Evolutionary conservation across 2,797 vertebrate species (phyloP).

Genomic region (Diceros bicornis): DNA sequence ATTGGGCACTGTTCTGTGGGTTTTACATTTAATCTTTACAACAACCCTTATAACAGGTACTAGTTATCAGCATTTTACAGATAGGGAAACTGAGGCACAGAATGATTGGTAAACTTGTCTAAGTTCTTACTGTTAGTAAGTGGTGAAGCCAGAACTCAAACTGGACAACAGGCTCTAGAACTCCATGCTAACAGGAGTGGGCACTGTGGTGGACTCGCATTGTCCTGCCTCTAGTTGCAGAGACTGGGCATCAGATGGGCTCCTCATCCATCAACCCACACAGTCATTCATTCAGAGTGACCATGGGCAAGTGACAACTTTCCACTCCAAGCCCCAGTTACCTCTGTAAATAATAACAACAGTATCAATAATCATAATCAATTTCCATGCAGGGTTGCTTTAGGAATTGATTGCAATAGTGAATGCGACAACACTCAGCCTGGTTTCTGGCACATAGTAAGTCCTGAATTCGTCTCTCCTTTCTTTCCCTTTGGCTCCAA

Average conservation of each 20-base stretch:
- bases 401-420: background rate
- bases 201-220: background rate
- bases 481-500: slow-evolving; percentile 21
- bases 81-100: background rate
- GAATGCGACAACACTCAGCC: background rate
- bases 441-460: background rate
- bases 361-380: background rate
- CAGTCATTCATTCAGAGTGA: background rate
- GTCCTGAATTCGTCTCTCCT: background rate
- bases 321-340: background rate
- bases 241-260: background rate
- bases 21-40: background rate
- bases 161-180: background rate
- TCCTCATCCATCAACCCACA: background rate
- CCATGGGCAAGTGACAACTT: background rate
- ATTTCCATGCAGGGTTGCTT: background rate
- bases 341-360: background rate
- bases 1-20: background rate
- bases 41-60: background rate
- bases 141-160: background rate
- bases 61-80: background rate
- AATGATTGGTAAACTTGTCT: background rate
- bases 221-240: background rate
- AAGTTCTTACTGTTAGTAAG: background rate
- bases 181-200: too few relatives aligned